phyloP scores from a whole-genome alignment of 2,888 invertebrate genomes.

The Drosophila austrosaltans region DNA sequence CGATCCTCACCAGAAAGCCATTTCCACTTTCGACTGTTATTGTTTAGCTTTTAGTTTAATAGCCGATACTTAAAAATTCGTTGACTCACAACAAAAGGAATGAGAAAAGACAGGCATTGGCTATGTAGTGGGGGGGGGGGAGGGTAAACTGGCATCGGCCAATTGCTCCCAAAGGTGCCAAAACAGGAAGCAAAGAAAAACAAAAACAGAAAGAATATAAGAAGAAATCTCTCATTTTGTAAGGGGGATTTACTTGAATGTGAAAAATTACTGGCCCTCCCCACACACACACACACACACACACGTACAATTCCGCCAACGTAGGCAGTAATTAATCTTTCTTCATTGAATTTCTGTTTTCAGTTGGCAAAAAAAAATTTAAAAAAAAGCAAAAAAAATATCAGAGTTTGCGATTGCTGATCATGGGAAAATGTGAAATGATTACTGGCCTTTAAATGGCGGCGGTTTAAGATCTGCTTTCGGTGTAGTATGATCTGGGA shows the following conservation, averaged over 20 bases:
- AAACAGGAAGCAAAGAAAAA: constrained; percentile 10
- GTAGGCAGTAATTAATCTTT: constrained; percentile 65
- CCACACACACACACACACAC: neutral
- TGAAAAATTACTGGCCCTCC: constrained; percentile 15
- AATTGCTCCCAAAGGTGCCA: constrained; percentile 2
- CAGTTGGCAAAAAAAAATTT: too few relatives aligned
- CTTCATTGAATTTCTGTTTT: constrained; percentile 17
- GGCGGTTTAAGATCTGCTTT: constrained; percentile 24
- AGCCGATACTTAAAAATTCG: constrained; percentile 73
- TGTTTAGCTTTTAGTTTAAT: constrained; percentile 77
- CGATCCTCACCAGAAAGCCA: constrained; percentile 36
- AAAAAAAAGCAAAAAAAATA: too few relatives aligned
- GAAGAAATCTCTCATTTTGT: constrained; percentile 30
- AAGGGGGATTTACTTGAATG: constrained; percentile 31
- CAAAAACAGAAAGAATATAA: constrained; percentile 25
- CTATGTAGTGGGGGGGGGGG: neutral
- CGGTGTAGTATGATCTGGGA: too few relatives aligned
- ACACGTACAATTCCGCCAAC: constrained; percentile 43
- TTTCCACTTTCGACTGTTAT: constrained; percentile 55
- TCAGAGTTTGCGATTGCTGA: constrained; percentile 39
- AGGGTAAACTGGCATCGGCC: neutral
- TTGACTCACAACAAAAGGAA: constrained; percentile 60
- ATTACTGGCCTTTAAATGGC: constrained; percentile 18
- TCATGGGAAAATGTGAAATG: constrained; percentile 61
- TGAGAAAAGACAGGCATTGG: neutral